Percentiles rank a stretch among this genome's conserved stretches.
Evolutionary conservation across 1,140 invertebrate species (phyloP).

Genomic region (Hypothenemus hampei): DNA sequence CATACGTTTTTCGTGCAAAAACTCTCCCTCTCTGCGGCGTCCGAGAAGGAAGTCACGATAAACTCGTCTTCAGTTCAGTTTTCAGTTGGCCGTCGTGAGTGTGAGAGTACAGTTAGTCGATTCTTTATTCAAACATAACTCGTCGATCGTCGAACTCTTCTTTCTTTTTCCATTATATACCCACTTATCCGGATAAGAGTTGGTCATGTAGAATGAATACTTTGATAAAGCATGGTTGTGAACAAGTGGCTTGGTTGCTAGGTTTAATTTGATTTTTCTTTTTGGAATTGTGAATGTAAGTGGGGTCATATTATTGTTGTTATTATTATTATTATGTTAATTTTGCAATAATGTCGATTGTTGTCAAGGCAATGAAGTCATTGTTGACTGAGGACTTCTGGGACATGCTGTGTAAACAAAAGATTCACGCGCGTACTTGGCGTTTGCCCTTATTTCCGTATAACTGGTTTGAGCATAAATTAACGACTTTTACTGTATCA

Average conservation of each 20-base stretch:
- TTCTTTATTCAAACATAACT: slow-evolving; percentile 8
- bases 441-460: no score
- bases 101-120: slow-evolving; percentile 12
- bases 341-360: background rate
- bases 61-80: slow-evolving; percentile 17
- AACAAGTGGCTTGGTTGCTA: background rate
- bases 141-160: slow-evolving; percentile 14
- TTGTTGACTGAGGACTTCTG: no score
- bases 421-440: no score
- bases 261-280: background rate
- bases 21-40: no score
- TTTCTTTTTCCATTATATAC: no score
- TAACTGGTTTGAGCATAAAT: no score
- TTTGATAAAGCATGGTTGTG: background rate
- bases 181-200: background rate
- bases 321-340: background rate
- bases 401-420: no score
- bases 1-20: no score
- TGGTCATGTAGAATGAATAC: background rate
- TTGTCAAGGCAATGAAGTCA: no score
- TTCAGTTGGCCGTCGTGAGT: slow-evolving; percentile 9
- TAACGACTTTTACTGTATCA: no score
- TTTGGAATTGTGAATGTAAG: background rate
- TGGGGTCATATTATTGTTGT: background rate
- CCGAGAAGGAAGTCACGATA: slow-evolving; percentile 7